phyloP scores from a whole-genome alignment of 1,140 invertebrate genomes.

The Leguminivora glycinivorella region DNA sequence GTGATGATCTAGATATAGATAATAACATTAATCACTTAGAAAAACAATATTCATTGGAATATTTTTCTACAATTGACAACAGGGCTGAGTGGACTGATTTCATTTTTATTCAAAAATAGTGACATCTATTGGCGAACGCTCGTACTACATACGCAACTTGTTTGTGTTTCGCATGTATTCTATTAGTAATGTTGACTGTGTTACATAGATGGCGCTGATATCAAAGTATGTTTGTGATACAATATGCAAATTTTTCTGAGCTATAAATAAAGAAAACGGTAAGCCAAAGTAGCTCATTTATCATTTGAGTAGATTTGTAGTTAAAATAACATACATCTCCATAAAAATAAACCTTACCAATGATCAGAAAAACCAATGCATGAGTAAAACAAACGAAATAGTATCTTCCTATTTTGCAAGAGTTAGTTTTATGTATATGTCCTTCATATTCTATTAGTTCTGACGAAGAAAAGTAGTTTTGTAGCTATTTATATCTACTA shows the following conservation, averaged over 20 bases:
- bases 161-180: constrained; percentile 20
- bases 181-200: background rate
- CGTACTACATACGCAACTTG: constrained; percentile 24
- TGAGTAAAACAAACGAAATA: no score
- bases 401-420: no score
- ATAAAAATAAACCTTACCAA: no score
- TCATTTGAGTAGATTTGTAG: no score
- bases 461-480: no score
- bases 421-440: no score
- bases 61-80: constrained; percentile 27
- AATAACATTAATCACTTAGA: constrained; percentile 30
- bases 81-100: constrained; percentile 57
- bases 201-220: constrained; percentile 60
- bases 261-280: background rate
- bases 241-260: background rate
- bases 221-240: background rate
- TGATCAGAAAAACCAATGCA: no score
- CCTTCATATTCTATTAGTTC: no score
- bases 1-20: constrained; percentile 28
- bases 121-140: constrained; percentile 62
- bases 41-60: constrained; percentile 61
- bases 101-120: constrained; percentile 58
- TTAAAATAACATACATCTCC: no score
- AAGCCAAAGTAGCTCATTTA: no score
- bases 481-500: background rate